Evolutionary conservation across 2,797 vertebrate genomes (phyloP), one percentile per base, ranked within the genome.

Genomic region (Pelobates cultripes): DNA sequence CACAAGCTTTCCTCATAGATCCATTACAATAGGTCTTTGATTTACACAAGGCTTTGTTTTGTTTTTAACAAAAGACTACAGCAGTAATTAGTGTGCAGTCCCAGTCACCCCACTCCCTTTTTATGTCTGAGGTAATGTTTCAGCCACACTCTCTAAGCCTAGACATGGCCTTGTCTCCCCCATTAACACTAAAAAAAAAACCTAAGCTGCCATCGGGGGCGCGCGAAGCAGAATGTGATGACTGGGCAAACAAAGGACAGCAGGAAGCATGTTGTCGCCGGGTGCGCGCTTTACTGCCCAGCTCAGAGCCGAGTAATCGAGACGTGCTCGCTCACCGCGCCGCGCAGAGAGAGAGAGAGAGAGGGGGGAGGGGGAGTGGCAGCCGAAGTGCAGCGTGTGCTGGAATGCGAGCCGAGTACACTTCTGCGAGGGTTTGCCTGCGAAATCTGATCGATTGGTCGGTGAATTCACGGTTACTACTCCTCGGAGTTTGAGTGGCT

Each of bases 301-400:
- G n/a, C 61, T 64, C 61, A 10, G 61, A 10, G 28, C 61, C 61
- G n/a, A 17, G 61, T 40, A 40, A 40, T n/a, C n/a, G 17, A 2
- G 17, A 64, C 61, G 61, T 64, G 61, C 61, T 64, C 61, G 61
- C 17, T 64, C 61, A 17, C 61, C 6, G 28, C 8, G 61, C 61
- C 28, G 17, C 61, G 28, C 61, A 64, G 17, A 28, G 9, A 12
- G 3, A 12, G 3, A 12, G 10, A 12, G 10, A 57, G 55, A 57
- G 55, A 12, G 55, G 40, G 28, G 66, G 73, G 79, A 70, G 64
- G 71, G 63, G 63, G 70, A 80, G 61, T 45, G 68, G 8, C 12
- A 14, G 71, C 12, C 7, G 43, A 53, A 80, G 71, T 74, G 78
- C 51, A 66, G 79, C 79, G 79, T 81, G 79, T 81, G 79, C 47